Percentiles rank a stretch among this genome's conserved stretches.
Conservation (phyloP, 2,113 vertebrate species). For the Melanostigma gelatinosum region DNA sequence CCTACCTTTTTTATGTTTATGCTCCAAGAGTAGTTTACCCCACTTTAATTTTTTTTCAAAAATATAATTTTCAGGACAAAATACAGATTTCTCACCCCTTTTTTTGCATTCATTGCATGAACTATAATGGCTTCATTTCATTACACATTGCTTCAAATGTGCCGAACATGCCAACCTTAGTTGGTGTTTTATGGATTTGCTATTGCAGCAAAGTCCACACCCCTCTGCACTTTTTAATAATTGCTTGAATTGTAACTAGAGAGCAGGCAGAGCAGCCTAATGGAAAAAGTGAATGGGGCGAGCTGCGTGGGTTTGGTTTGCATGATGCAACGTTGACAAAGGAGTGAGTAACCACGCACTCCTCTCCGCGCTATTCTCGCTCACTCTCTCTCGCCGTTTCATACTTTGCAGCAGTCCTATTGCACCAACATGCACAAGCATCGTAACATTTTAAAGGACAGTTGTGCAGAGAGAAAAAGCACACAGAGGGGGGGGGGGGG, state of each 20-base stretch:
- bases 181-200: background rate
- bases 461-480: background rate
- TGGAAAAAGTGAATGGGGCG: conserved; percentile 80
- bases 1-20: background rate
- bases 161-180: background rate
- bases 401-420: background rate
- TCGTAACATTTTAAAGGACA: background rate
- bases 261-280: conserved; percentile 69
- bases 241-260: conserved; percentile 72
- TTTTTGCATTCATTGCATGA: background rate
- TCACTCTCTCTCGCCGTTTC: conserved; percentile 24
- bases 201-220: conserved; percentile 16
- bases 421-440: background rate
- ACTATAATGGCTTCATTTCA: background rate
- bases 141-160: background rate
- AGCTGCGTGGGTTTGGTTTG: conserved; percentile 75
- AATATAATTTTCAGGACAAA: background rate
- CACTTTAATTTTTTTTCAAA: background rate
- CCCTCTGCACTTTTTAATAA: conserved; percentile 48
- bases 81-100: background rate
- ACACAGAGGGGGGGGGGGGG: background rate
- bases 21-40: background rate
- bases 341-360: conserved; percentile 73
- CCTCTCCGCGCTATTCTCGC: conserved; percentile 36
- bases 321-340: conserved; percentile 83